Evolutionary conservation across 2,888 invertebrate species (phyloP).

Genomic region (Encarsia formosa): DNA sequence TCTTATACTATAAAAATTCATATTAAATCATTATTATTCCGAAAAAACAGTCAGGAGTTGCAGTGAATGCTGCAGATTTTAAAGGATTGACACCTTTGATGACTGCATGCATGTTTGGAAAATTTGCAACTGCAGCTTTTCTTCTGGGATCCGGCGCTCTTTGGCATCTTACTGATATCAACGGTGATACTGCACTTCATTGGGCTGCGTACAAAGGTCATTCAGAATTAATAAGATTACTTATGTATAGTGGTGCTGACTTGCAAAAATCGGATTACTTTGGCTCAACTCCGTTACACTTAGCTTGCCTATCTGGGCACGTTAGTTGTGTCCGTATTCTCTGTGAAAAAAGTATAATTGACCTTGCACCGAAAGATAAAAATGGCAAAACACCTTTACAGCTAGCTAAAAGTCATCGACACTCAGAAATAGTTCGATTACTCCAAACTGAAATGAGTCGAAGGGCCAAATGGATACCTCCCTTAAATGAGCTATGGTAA

Average conservation of each 20-base stretch:
- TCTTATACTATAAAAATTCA: too few species aligned
- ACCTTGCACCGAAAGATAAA: conserved; percentile 81
- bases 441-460: conserved; percentile 75
- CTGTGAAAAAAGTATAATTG: conserved; percentile 87
- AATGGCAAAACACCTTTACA: conserved; percentile 89
- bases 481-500: conserved; percentile 77
- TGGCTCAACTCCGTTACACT: conserved; percentile 85
- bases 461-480: conserved; percentile 82
- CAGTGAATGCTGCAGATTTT: conserved; percentile 85
- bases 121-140: conserved; percentile 85
- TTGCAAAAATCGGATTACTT: conserved; percentile 87
- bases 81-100: conserved; percentile 86
- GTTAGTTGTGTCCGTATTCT: conserved; percentile 80
- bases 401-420: conserved; percentile 83
- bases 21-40: too few species aligned
- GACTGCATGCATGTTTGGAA: conserved; percentile 90
- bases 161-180: conserved; percentile 81
- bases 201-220: conserved; percentile 95
- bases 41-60: conserved; percentile 84
- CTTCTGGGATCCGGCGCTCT: conserved; percentile 85
- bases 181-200: conserved; percentile 88
- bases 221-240: conserved; percentile 77
- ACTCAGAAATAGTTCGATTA: conserved; percentile 77
- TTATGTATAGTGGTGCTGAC: conserved; percentile 89
- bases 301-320: conserved; percentile 85